Conservation (phyloP, 1,140 invertebrate genomes). For the Brachionus angularis region DNA sequence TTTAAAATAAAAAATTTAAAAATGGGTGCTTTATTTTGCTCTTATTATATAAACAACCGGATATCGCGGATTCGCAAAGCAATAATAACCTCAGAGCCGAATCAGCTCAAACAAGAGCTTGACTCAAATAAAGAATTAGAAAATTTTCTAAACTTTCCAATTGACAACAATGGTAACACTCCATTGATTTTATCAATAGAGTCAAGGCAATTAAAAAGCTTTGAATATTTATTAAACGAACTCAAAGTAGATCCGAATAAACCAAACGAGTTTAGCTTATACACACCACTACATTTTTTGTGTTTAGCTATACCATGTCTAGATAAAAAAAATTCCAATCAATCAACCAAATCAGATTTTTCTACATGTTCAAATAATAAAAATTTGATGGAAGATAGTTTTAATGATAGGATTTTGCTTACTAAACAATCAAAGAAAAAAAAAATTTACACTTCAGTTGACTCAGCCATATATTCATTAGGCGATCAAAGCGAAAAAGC, state of each 20-base stretch:
- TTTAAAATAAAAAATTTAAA: no score
- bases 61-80: slow-evolving; percentile 4
- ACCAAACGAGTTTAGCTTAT: slow-evolving; percentile 4
- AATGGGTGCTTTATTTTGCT: slow-evolving; percentile 41
- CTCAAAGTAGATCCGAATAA: slow-evolving; percentile 31
- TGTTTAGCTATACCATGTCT: slow-evolving; percentile 16
- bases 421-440: slow-evolving; percentile 5
- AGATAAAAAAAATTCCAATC: neutral
- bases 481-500: neutral
- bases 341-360: neutral
- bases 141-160: neutral
- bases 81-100: neutral
- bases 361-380: no score
- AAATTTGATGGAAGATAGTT: neutral
- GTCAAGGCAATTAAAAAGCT: slow-evolving; percentile 13
- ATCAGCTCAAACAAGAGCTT: neutral
- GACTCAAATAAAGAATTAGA: neutral
- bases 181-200: slow-evolving; percentile 16
- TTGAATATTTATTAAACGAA: neutral
- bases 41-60: slow-evolving; percentile 23
- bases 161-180: slow-evolving; percentile 29
- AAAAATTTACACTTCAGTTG: neutral
- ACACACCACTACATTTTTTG: slow-evolving; percentile 14
- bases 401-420: neutral
- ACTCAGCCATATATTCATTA: slow-evolving; percentile 16